Conservation (phyloP, 2,797 vertebrate species). For the Oreonectes daqikongensis region DNA sequence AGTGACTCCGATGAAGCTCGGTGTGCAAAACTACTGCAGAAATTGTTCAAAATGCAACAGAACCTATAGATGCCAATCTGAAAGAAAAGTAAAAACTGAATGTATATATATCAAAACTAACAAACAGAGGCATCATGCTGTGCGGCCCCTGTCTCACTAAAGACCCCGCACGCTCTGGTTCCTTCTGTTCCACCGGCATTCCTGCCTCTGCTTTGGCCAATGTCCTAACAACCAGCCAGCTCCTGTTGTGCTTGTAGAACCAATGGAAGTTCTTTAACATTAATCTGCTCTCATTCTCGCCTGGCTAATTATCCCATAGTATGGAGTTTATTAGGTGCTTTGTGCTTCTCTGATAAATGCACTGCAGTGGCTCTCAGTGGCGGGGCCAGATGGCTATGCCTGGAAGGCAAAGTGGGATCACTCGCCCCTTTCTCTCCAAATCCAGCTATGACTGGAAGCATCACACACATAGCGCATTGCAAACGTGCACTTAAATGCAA, state of each 20-base stretch:
- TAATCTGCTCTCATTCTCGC: slow-evolving; percentile 51
- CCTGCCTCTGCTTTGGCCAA: slow-evolving; percentile 35
- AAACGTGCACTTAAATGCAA: neutral
- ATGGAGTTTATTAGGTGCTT: slow-evolving; percentile 57
- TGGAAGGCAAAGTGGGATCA: slow-evolving; percentile 37
- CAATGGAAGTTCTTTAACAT: slow-evolving; percentile 52
- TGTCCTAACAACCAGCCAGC: slow-evolving; percentile 44
- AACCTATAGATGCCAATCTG: slow-evolving; percentile 15
- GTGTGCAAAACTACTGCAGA: slow-evolving; percentile 33
- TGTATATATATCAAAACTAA: neutral
- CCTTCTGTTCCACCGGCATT: slow-evolving; percentile 38
- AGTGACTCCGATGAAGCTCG: slow-evolving; percentile 1
- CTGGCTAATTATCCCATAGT: slow-evolving; percentile 55
- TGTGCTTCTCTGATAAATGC: slow-evolving; percentile 52
- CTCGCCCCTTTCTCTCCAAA: slow-evolving; percentile 41
- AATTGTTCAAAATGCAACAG: slow-evolving; percentile 15
- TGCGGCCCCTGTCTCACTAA: neutral
- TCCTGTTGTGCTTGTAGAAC: slow-evolving; percentile 50
- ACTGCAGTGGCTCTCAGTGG: slow-evolving; percentile 37
- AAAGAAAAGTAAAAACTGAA: slow-evolving; percentile 23
- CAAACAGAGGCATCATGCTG: neutral
- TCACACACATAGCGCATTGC: neutral
- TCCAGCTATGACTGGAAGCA: slow-evolving; percentile 19
- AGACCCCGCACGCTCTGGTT: neutral
- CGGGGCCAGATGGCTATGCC: slow-evolving; percentile 58